A percentile compares a stretch with the other conserved stretches of the same genome.
Evolutionary conservation across 2,797 vertebrate genomes (phyloP).

Genomic region (Fistularia commersonii): DNA sequence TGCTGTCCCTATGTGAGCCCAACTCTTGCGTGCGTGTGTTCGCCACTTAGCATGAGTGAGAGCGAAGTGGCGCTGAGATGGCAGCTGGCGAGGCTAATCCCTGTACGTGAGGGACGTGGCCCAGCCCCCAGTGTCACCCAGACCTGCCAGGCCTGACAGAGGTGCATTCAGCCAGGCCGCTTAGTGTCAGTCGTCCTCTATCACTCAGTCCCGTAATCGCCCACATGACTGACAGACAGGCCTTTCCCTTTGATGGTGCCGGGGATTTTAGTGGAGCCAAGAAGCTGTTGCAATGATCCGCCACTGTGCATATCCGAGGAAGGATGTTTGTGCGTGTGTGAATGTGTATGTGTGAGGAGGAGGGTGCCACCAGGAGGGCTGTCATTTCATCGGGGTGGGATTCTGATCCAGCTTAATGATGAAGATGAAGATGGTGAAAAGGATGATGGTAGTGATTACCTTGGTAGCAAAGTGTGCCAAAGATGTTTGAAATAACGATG

Average conservation of each 20-base stretch:
- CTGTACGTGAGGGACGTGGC: slow-evolving; percentile 60
- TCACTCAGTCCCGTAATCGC: slow-evolving; percentile 73
- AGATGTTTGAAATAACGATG: slow-evolving; percentile 20
- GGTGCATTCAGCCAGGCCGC: slow-evolving; percentile 73
- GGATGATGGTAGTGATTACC: slow-evolving; percentile 43
- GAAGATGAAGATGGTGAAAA: slow-evolving; percentile 43
- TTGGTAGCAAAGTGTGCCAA: slow-evolving; percentile 31
- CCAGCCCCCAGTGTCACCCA: slow-evolving; percentile 70
- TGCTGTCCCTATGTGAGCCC: slow-evolving; percentile 15
- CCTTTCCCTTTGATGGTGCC: slow-evolving; percentile 68
- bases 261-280: slow-evolving; percentile 61
- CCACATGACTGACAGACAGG: slow-evolving; percentile 75
- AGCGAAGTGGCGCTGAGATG: slow-evolving; percentile 67
- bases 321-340: slow-evolving; percentile 9
- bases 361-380: slow-evolving; percentile 49
- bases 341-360: slow-evolving; percentile 7
- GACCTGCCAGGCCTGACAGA: slow-evolving; percentile 75
- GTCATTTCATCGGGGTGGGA: slow-evolving; percentile 33
- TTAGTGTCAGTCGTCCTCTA: slow-evolving; percentile 70
- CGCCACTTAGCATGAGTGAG: slow-evolving; percentile 61
- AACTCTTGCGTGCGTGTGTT: slow-evolving; percentile 28
- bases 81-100: slow-evolving; percentile 75
- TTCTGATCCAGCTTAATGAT: slow-evolving; percentile 69
- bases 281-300: slow-evolving; percentile 54
- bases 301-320: slow-evolving; percentile 12